Percentiles rank a stretch among this genome's conserved stretches.
Evolutionary conservation across 2,797 vertebrate genomes (phyloP).

Genomic region (Xiphophorus birchmanni): DNA sequence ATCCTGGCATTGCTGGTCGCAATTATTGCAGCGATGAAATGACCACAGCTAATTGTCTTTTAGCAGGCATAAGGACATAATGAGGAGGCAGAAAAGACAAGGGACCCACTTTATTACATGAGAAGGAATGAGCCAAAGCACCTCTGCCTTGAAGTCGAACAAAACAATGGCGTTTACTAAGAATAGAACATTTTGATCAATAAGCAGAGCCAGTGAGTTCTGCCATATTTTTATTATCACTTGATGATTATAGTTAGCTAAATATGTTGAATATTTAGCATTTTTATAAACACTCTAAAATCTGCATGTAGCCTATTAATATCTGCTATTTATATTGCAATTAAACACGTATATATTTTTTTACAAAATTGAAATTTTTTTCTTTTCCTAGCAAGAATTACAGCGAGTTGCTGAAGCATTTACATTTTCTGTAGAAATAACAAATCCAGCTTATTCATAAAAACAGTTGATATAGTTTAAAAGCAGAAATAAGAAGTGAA

Average conservation of each 20-base stretch:
- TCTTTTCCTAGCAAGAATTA: background rate
- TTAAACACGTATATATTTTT: background rate
- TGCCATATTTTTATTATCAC: slow-evolving; percentile 2
- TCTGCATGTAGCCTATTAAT: background rate
- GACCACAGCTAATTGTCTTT: slow-evolving; percentile 71
- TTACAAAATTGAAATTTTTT: background rate
- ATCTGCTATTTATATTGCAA: background rate
- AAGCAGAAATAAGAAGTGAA: background rate
- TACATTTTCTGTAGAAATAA: background rate
- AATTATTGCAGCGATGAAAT: slow-evolving; percentile 74
- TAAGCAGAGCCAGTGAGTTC: slow-evolving; percentile 11
- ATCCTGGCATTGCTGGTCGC: slow-evolving; percentile 63
- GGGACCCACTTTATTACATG: slow-evolving; percentile 35
- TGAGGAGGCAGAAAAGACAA: slow-evolving; percentile 58
- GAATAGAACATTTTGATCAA: slow-evolving; percentile 27
- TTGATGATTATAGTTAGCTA: background rate
- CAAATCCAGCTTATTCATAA: background rate
- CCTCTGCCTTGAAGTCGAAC: slow-evolving; percentile 22
- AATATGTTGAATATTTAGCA: background rate
- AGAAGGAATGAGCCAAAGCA: slow-evolving; percentile 21
- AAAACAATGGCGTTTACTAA: slow-evolving; percentile 21
- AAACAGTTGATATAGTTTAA: background rate
- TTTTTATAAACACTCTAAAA: background rate
- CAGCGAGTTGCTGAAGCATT: background rate
- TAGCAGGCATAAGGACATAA: slow-evolving; percentile 62